Base-by-base conservation (phyloP, 2,797 vertebrate species). In the Eidolon dupreanum region DNA sequence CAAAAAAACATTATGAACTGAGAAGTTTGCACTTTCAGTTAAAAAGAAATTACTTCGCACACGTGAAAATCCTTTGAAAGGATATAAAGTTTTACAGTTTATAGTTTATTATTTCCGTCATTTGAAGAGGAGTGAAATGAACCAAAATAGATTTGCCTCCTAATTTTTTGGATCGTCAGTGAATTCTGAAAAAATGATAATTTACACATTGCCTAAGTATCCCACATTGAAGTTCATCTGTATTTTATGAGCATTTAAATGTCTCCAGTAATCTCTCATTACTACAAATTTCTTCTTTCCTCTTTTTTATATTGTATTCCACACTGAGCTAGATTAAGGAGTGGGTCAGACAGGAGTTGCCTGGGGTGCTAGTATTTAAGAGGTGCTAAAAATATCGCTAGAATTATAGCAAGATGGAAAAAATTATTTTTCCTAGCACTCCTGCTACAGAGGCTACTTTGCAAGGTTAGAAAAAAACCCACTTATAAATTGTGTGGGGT, bases 371-470 rank as follows among this genome's bases (percentile, higher is more conserved):
- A 90, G 66, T 95, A 97, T 96, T 95, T 97, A 97, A 97, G 92
- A 98, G 88, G 90, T 97, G 95, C 19, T 92, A 96, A 95, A 97
- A 97, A 90, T 86, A 94, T 95, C 53, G 1, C 95, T 84, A 92
- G 82, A 90, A 97, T 86, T 90, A 94, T 33, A 78, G 53, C 71
- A 90, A 95, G 92, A 90, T 86, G 93, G 90, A 94, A 97, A 96
- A 96, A 81, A 88, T 83, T 90, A 86, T 90, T 95, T 96, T 97
- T 95, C 65, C 84, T 84, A 90, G 68, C 90, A 90, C 71, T 83
- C 61, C 49, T 82, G 57, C 93, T 82, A 88, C 20, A 53, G 20
- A 88, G 70, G 88, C 33, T 24, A 88, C 43, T 95, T 87, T 70
- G 75, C 38, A 19, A 92, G 28, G 55, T 91, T 94, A 89, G 65